Base-by-base conservation (phyloP, 2,797 vertebrate species). In the Parambassis ranga region DNA sequence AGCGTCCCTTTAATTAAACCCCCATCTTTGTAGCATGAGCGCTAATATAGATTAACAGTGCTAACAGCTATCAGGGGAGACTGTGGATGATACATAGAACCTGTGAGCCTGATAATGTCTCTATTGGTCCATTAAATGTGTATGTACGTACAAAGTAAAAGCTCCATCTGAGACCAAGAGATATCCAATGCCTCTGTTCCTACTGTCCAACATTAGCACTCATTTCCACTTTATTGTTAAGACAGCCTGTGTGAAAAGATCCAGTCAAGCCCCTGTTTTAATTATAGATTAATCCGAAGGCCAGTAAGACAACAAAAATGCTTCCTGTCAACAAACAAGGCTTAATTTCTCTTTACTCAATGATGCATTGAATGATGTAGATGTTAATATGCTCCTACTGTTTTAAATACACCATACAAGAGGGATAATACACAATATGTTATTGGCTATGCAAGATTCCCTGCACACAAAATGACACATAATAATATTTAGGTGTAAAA, bases 271-370 rank as follows among this genome's bases (percentile, higher is more conserved):
- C 36, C 30, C 19, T 13, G 56, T 75, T 77, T 76, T 67, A 78
- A 82, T 83, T 77, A 72, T 52, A 71, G 65, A 77, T 65, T 69
- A 49, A 75, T 66, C 60, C 58, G 15, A 35, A 60, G 43, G 14
- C 39, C 22, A 51, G 13, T 37, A 47, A 6, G 47, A 36, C 16
- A 63, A 63, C 10, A 60, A 52, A 38, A 18, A 10, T n/a, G 20
- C 41, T 20, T 62, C 30, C 1, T 65, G 16, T 50, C 56, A 65
- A 55, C 43, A 73, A 68, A 70, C 27, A 61, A 24, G 16, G 32
- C 31, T 39, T 18, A 24, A 5, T 62, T 74, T 67, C 20, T 37
- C 28, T 71, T 60, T 18, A 65, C 19, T 19, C 51, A n/a, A 31
- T 1, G 4, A 18, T 64, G n/a, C 20, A 30, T n/a, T 58, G 27